A percentile compares a stretch with the other conserved stretches of the same genome.
Conservation (phyloP, 2,797 vertebrate genomes). For the Sparus aurata region DNA sequence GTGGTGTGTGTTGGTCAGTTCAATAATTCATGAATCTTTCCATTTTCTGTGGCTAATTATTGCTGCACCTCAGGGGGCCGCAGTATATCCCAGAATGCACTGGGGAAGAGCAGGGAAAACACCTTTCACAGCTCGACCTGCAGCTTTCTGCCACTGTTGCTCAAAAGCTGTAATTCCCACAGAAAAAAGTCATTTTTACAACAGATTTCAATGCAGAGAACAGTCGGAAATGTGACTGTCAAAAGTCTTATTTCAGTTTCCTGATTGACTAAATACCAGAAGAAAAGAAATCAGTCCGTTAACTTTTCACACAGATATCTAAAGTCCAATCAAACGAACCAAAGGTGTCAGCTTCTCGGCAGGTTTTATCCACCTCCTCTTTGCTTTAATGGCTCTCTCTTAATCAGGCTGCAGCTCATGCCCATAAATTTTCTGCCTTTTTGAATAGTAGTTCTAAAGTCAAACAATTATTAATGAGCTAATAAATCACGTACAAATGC, state of each 20-base stretch:
- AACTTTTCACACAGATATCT: neutral
- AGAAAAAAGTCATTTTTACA: neutral
- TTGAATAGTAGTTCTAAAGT: constrained; percentile 7
- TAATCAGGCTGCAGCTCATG: neutral
- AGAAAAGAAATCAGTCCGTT: too few species aligned
- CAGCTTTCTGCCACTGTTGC: neutral
- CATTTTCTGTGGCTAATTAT: neutral
- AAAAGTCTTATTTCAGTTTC: neutral
- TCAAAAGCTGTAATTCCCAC: neutral
- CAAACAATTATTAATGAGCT: constrained; percentile 43
- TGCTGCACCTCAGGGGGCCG: constrained; percentile 10
- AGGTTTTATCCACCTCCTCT: constrained; percentile 10
- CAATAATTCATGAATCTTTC: constrained; percentile 7
- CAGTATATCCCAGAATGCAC: constrained; percentile 38
- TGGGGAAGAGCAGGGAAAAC: constrained; percentile 1
- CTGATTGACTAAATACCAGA: neutral
- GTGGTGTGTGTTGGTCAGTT: neutral
- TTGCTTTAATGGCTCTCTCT: constrained; percentile 9
- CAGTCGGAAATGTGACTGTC: neutral
- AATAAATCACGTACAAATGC: constrained; percentile 33
- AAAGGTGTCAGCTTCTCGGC: neutral
- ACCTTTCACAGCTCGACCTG: neutral
- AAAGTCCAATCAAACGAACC: constrained; percentile 3
- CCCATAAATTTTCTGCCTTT: constrained; percentile 17
- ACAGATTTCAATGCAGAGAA: neutral